Evolutionary conservation across 2,113 vertebrate species (phyloP), one percentile per base, ranked within the genome.

Genomic region (Rhombomys opimus): DNA sequence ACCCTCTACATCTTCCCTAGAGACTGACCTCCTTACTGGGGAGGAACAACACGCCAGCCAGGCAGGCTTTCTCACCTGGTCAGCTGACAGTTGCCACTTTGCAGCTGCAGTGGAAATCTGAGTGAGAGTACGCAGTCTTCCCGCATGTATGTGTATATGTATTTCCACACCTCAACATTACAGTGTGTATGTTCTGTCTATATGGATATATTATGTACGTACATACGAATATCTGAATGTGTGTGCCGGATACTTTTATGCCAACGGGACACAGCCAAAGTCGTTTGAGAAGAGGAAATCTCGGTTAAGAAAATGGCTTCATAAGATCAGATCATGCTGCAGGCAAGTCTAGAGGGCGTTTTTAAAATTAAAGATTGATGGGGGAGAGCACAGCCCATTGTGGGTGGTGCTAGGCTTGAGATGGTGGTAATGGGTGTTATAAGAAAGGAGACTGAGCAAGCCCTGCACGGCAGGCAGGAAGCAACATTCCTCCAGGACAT

Each of bases 1-100:
- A 93, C 93, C 82, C 82, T 92, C 85, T 72, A 38, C 9, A 22
- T 22, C 32, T 95, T 92, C 72, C 52, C 90, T 84, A 30, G 67
- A 68, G 88, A 85, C 15, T 50, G n/a, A 88, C 12, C 67, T 61
- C 57, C 89, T 94, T 90, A 82, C 68, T 88, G 77, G 61, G 68
- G 92, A 9, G n/a, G 67, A 92, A 90, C 76, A 73, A 57, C 22
- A 23, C 72, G 72, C 8, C 38, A 57, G n/a, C 38, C 32, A 89
- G 50, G 32, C 1, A n/a, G 23, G 52, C 61, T 77, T 57, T 93
- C 89, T 75, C 75, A 68, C 59, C 35, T 86, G 61, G 76, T 57
- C 61, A 18, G 5, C 38, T 73, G 35, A 67, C 41, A 20, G 1
- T 72, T 82, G 30, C 30, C 22, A 87, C 93, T 91, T 92, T 91